Evolutionary conservation across 2,797 vertebrate species (phyloP), one percentile per base, ranked within the genome.

Genomic region (Enoplosus armatus): DNA sequence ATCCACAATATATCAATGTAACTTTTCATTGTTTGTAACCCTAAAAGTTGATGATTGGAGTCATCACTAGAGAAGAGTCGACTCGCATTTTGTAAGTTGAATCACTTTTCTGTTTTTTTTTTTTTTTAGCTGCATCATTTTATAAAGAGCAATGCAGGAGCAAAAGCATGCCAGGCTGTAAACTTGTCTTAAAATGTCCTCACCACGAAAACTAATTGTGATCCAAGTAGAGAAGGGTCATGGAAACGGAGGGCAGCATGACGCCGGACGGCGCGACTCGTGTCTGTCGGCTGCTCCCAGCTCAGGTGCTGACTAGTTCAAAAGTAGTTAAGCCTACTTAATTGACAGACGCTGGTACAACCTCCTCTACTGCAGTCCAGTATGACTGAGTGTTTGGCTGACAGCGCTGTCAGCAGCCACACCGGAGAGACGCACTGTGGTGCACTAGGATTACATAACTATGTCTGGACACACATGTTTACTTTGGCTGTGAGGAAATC

Each of bases 381-480:
- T 29, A 62, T 41, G 56, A 65, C 53, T 10, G 60, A 73, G 35
- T 5, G 77, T 56, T 50, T 1, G 4, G 58, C 7, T 80, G 71
- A 69, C 64, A 69, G 53, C 11, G 31, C 80, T 61, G 69, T 54
- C 56, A 56, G 63, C 41, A 47, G 56, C 27, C 43, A 4, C 4
- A 20, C 51, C 31, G 39, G 43, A 51, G 15, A 68, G 56, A 33
- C 1, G 11, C 20, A 8, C 18, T 1, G 51, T 27, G 48, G 47
- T 39, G 47, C 1, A 10, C n/a, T 22, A 10, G 45, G 55, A 66
- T 69, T 64, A 70, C 12, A 31, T 33, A 22, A 60, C 27, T 29
- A 24, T 16, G 33, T 51, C 41, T 22, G 43, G 31, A 12, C 0
- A 8, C 41, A 20, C 9, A 22, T 27, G 37, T 37, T 54, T 4